Evolutionary conservation across 2,113 vertebrate genomes (phyloP), one percentile per base, ranked within the genome.

Genomic region (Falcunculus frontatus): DNA sequence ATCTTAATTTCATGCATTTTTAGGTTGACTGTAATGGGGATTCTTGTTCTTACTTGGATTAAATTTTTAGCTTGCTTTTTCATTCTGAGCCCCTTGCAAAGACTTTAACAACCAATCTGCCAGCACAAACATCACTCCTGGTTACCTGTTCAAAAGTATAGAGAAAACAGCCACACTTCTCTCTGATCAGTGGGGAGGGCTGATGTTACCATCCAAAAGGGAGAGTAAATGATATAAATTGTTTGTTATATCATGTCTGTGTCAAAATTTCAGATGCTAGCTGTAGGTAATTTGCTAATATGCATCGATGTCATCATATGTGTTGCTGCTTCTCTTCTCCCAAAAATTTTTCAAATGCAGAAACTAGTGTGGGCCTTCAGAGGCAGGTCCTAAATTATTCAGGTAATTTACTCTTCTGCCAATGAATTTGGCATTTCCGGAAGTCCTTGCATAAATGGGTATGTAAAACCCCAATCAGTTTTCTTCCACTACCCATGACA

Each of bases 1-100:
- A 57, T 91, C 78, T 85, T 86, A 80, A 90, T 96, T 96, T 91
- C 64, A 94, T 87, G 85, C 82, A 79, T 79, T 97, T 92, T 93
- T 82, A 84, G 47, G 42, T 79, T 78, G 75, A 56, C 53, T 20
- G 16, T 95, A 88, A 95, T 86, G 44, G 47, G 4, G 65, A 95
- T 79, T 91, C 70, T 93, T 95, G 53, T 68, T 93, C 78, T 83
- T 91, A 65, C 13, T 67, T 55, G 39, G 86, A 94, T 93, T 93
- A 89, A 84, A 68, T 81, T 90, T 95, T 87, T 44, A 85, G 15
- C 25, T 83, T 82, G 25, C 25, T 88, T 73, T 72, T 80, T 69
- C 21, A 49, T 79, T 56, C 35, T 64, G 22, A 91, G 19, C 4
- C n/a, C 11, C 20, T 62, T 79, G 68, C 10, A 70, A 83, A 85